Conservation (phyloP, 1,140 invertebrate genomes). For the Meloidogyne floridensis region DNA sequence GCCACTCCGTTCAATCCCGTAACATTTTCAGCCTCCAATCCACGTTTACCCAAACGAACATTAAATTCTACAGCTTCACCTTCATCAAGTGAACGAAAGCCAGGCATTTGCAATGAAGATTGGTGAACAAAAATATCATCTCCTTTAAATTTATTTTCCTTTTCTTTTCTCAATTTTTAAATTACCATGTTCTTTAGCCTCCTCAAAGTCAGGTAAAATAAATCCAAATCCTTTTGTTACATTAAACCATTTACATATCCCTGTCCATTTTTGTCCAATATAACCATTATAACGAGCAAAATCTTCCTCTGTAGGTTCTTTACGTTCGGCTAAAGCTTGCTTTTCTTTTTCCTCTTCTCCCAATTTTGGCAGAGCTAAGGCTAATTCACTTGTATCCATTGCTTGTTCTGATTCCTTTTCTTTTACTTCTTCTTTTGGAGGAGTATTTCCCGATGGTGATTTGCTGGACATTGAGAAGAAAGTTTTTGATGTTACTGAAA, state of each 20-base stretch:
- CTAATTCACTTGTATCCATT: conserved; percentile 5
- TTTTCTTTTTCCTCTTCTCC: not conserved
- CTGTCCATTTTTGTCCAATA: conserved; percentile 41
- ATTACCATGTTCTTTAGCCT: conserved; percentile 32
- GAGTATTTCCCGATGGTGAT: conserved; percentile 1
- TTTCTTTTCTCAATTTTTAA: too few relatives aligned
- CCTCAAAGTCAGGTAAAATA: conserved; percentile 35
- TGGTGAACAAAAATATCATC: conserved; percentile 24
- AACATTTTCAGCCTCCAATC: conserved; percentile 37
- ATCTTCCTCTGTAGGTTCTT: conserved; percentile 35
- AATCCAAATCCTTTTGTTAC: conserved; percentile 42
- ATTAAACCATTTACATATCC: conserved; percentile 40
- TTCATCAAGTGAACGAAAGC: conserved; percentile 34
- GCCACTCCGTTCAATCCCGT: conserved; percentile 26
- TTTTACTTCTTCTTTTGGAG: conserved; percentile 11
- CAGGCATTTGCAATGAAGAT: conserved; percentile 37
- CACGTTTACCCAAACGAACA: conserved; percentile 33
- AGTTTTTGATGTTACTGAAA: not conserved
- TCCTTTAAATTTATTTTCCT: not conserved
- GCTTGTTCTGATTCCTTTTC: not conserved
- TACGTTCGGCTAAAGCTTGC: conserved; percentile 6
- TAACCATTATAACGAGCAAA: conserved; percentile 35
- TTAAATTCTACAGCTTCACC: conserved; percentile 39
- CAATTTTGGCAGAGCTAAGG: not conserved
- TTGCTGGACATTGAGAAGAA: conserved; percentile 24